A percentile compares a stretch with the other conserved stretches of the same genome.
Conservation (phyloP, 2,113 vertebrate species). For the Chionodraco myersi region DNA sequence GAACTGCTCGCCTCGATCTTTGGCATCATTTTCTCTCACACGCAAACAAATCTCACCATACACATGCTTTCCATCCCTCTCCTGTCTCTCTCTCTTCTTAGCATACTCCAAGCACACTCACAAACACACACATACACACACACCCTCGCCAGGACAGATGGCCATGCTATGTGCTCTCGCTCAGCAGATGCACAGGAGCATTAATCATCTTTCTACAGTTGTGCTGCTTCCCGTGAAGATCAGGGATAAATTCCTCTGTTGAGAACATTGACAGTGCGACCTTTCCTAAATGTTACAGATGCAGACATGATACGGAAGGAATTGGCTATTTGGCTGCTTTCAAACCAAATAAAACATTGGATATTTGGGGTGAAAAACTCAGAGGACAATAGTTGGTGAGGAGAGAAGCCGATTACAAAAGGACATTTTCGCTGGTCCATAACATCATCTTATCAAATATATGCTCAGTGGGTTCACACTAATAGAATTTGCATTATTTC, state of each 20-base stretch:
- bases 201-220: constrained; percentile 75
- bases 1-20: background rate
- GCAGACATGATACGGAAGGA: background rate
- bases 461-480: background rate
- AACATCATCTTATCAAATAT: background rate
- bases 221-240: constrained; percentile 32
- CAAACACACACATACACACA: constrained; percentile 5
- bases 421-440: background rate
- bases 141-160: constrained; percentile 70
- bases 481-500: background rate
- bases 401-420: background rate
- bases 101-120: constrained; percentile 19
- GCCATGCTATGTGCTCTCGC: constrained; percentile 66
- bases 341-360: background rate
- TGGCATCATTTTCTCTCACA: constrained; percentile 10
- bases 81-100: background rate
- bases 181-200: constrained; percentile 79
- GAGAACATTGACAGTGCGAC: background rate
- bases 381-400: background rate
- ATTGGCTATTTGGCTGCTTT: background rate
- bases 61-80: constrained; percentile 12
- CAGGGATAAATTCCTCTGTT: constrained; percentile 18
- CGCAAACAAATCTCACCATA: constrained; percentile 14
- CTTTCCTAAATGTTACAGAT: background rate
- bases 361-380: background rate